phyloP scores from a whole-genome alignment of 2,888 invertebrate genomes.

The Odontocerum albicorne region DNA sequence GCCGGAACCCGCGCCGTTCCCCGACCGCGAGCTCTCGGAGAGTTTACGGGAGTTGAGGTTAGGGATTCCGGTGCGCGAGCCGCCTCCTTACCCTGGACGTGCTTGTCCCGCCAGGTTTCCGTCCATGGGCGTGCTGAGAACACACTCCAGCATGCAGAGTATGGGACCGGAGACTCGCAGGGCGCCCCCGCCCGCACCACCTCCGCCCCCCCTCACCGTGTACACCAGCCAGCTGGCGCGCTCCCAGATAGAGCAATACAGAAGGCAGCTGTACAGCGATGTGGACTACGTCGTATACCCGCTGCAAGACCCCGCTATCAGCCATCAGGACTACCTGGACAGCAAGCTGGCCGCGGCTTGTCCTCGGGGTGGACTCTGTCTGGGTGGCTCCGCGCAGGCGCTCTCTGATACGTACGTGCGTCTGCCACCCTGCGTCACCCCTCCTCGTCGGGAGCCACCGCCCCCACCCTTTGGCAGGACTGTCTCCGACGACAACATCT shows the following conservation, averaged over 20 bases:
- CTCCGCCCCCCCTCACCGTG: slow-evolving; percentile 71
- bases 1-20: slow-evolving; percentile 44
- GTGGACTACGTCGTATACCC: slow-evolving; percentile 92
- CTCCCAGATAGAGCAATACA: slow-evolving; percentile 83
- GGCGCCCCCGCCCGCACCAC: slow-evolving; percentile 67
- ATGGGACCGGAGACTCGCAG: slow-evolving; percentile 45
- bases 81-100: slow-evolving; percentile 68
- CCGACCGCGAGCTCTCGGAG: slow-evolving; percentile 39
- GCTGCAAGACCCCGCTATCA: slow-evolving; percentile 84
- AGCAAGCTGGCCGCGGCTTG: slow-evolving; percentile 79
- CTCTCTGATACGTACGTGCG: slow-evolving; percentile 75
- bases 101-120: slow-evolving; percentile 47
- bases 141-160: slow-evolving; percentile 66
- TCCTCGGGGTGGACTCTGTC: slow-evolving; percentile 73
- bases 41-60: slow-evolving; percentile 39
- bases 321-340: slow-evolving; percentile 89
- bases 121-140: slow-evolving; percentile 63
- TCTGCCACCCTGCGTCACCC: slow-evolving; percentile 64
- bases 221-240: slow-evolving; percentile 70
- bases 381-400: slow-evolving; percentile 82
- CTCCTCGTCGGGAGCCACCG: slow-evolving; percentile 60
- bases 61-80: slow-evolving; percentile 54
- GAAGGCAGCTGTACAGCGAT: slow-evolving; percentile 87
- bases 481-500: slow-evolving; percentile 80
- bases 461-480: slow-evolving; percentile 65